Evolutionary conservation across 1,140 invertebrate species (phyloP).

Genomic region (Hydropsyche tenuis): DNA sequence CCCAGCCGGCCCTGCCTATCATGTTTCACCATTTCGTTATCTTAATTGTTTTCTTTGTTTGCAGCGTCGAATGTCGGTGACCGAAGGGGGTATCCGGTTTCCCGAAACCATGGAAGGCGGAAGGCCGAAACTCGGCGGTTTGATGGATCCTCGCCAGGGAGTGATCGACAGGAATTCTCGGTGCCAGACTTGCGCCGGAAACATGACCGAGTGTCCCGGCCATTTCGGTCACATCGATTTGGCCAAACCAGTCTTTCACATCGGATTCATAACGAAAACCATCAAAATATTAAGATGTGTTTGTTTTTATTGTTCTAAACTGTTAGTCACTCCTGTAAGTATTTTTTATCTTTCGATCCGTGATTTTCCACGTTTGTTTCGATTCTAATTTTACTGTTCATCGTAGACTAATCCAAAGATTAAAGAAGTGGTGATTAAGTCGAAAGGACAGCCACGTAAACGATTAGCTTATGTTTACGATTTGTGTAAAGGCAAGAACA

Average conservation of each 20-base stretch:
- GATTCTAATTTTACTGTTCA: slow-evolving; percentile 44
- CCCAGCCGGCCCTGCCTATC: too few relatives aligned
- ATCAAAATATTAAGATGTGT: slow-evolving; percentile 97
- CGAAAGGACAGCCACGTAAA: slow-evolving; percentile 95
- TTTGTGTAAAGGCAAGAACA: slow-evolving; percentile 96
- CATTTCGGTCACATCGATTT: slow-evolving; percentile 99
- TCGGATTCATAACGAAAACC: slow-evolving; percentile 96
- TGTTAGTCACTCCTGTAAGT: slow-evolving; percentile 92
- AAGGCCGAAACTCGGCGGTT: slow-evolving; percentile 93
- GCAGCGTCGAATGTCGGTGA: slow-evolving; percentile 96
- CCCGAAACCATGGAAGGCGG: slow-evolving; percentile 99
- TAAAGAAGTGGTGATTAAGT: slow-evolving; percentile 96
- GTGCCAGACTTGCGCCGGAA: slow-evolving; percentile 98
- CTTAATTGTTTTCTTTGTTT: slow-evolving; percentile 52
- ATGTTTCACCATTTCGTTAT: too few relatives aligned
- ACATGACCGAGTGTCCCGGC: slow-evolving; percentile 98
- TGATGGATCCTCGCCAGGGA: slow-evolving; percentile 99
- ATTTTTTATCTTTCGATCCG: too few relatives aligned
- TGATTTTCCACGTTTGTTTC: too few relatives aligned
- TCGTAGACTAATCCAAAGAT: slow-evolving; percentile 91
- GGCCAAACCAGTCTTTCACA: slow-evolving; percentile 98
- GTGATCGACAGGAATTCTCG: slow-evolving; percentile 92
- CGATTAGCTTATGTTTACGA: slow-evolving; percentile 96
- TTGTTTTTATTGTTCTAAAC: slow-evolving; percentile 97
- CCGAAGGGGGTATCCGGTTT: slow-evolving; percentile 95